These are phyloP conservation scores for Penaeus japonicus DNA, from an alignment of 1,140 invertebrate genomes.

Conservation along the genomic window DNA sequence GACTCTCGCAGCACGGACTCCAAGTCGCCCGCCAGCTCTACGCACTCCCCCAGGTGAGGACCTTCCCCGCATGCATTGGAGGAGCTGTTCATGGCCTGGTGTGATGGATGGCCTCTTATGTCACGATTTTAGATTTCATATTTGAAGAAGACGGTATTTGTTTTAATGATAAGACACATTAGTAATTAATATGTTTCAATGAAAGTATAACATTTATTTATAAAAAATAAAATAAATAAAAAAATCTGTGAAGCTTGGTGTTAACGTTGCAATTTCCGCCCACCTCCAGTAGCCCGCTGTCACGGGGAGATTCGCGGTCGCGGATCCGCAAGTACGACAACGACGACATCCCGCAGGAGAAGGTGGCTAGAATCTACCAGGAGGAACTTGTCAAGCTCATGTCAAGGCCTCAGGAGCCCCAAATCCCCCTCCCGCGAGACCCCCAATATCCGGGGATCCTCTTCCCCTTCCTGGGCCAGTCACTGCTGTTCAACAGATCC, in stretches of 20 bases:
- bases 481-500: slow-evolving; percentile 64
- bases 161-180: too few species aligned
- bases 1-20: slow-evolving; percentile 58
- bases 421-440: slow-evolving; percentile 52
- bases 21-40: slow-evolving; percentile 57
- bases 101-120: too few species aligned
- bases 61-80: background rate
- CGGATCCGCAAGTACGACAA: slow-evolving; percentile 71
- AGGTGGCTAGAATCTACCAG: slow-evolving; percentile 95
- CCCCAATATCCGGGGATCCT: slow-evolving; percentile 59
- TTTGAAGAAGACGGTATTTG: too few species aligned
- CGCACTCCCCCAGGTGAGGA: slow-evolving; percentile 57
- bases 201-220: too few species aligned
- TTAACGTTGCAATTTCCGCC: slow-evolving; percentile 10
- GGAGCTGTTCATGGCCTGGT: too few species aligned
- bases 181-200: too few species aligned
- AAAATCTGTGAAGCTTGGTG: background rate
- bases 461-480: slow-evolving; percentile 57
- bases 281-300: slow-evolving; percentile 86
- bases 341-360: slow-evolving; percentile 95
- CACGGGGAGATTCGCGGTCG: slow-evolving; percentile 65
- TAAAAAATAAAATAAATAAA: too few species aligned
- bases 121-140: too few species aligned
- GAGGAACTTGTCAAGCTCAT: slow-evolving; percentile 94
- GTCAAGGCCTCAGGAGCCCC: slow-evolving; percentile 71